phyloP scores from a whole-genome alignment of 2,797 vertebrate genomes.

The Manis javanica region DNA sequence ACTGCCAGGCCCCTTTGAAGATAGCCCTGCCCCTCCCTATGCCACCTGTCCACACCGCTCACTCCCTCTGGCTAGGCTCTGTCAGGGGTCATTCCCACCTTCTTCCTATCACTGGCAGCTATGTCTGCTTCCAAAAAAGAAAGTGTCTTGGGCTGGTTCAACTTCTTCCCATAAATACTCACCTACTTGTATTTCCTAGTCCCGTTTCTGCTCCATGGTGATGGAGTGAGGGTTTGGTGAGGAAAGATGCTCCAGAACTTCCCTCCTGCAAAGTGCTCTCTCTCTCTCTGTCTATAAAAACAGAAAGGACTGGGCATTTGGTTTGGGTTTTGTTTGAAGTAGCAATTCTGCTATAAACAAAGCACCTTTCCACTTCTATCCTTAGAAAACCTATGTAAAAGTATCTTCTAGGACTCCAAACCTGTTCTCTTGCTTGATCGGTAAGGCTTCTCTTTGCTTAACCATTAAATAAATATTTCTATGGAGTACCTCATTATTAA shows the following conservation, averaged over 20 bases:
- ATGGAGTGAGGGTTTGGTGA: neutral
- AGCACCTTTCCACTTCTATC: neutral
- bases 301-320: neutral
- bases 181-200: neutral
- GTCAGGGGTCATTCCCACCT: neutral
- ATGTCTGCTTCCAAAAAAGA: neutral
- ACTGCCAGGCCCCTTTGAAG: neutral
- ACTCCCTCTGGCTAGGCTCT: neutral
- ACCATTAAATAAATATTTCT: neutral
- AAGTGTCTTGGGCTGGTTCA: neutral
- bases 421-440: neutral
- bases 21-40: fast-evolving
- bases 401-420: neutral
- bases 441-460: neutral
- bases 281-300: neutral
- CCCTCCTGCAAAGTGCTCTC: neutral
- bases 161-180: neutral
- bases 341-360: neutral
- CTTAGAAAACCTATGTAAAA: neutral
- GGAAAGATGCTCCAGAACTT: neutral
- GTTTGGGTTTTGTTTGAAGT: constrained; percentile 1
- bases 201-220: neutral
- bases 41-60: neutral
- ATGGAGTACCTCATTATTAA: neutral
- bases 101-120: neutral